These are phyloP conservation scores for Agriotes lineatus DNA, from an alignment of 2,888 invertebrate genomes.

Conservation along the genomic window DNA sequence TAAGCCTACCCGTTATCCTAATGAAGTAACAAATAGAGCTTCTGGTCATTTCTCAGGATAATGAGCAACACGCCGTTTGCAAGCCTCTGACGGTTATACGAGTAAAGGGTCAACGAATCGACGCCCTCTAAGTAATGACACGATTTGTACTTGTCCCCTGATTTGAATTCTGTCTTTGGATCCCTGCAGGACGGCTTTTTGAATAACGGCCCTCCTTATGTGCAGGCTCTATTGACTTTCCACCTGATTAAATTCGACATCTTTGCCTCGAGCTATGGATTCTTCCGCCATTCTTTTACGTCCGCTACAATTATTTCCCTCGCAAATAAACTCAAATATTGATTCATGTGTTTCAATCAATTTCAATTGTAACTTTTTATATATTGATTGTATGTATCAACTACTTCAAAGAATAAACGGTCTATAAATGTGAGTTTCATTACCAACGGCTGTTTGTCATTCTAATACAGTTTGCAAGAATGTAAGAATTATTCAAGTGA, in stretches of 20 bases:
- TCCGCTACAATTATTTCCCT: background rate
- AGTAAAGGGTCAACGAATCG: conserved; percentile 50
- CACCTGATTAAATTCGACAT: conserved; percentile 41
- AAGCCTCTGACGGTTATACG: conserved; percentile 38
- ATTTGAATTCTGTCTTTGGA: conserved; percentile 39
- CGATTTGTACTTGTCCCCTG: conserved; percentile 50
- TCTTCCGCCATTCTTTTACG: background rate
- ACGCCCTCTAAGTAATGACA: conserved; percentile 51
- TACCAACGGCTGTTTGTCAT: no score
- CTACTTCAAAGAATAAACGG: no score
- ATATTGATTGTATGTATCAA: no score
- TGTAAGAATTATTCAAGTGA: no score
- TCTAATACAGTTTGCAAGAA: no score
- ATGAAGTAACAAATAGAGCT: conserved; percentile 52
- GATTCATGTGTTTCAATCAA: no score
- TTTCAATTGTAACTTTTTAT: no score
- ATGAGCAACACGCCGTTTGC: conserved; percentile 49
- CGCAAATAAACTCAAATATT: no score
- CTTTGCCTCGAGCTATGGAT: conserved; percentile 8
- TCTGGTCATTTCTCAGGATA: conserved; percentile 50
- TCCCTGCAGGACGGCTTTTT: conserved; percentile 29
- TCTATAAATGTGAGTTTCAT: no score
- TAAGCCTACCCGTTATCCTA: conserved; percentile 45
- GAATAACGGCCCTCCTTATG: conserved; percentile 23
- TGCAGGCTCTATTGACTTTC: conserved; percentile 37